phyloP scores from a whole-genome alignment of 2,888 invertebrate genomes.

The Urechis unicinctus region DNA sequence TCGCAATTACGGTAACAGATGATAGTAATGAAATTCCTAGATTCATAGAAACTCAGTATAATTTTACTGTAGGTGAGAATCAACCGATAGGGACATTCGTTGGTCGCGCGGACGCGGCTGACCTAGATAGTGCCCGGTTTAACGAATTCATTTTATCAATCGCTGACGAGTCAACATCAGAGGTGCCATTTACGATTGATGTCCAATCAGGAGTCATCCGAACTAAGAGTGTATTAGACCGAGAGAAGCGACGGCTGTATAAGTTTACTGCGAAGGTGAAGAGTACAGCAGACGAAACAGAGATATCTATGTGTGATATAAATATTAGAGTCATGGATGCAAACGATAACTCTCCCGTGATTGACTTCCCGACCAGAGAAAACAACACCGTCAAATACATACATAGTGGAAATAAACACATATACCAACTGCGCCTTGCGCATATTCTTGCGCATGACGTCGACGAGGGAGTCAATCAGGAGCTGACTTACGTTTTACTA shows the following conservation, averaged over 20 bases:
- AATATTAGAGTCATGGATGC: background rate
- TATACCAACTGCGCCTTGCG: background rate
- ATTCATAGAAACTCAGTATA: slow-evolving; percentile 8
- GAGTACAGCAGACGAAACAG: background rate
- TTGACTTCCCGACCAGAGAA: background rate
- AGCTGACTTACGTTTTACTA: background rate
- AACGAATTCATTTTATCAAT: slow-evolving; percentile 12
- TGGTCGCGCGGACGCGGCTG: slow-evolving; percentile 10
- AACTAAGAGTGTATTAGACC: slow-evolving; percentile 7
- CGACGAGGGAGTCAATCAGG: background rate
- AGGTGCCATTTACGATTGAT: slow-evolving; percentile 7
- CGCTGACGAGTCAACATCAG: background rate
- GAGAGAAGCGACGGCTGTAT: slow-evolving; percentile 1
- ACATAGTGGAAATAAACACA: too few relatives aligned
- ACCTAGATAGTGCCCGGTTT: slow-evolving; percentile 8
- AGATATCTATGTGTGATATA: background rate
- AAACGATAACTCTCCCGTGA: slow-evolving; percentile 1
- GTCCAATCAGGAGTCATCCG: slow-evolving; percentile 7
- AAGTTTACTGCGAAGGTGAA: background rate
- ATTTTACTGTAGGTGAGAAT: slow-evolving; percentile 11
- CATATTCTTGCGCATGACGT: background rate
- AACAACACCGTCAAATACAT: background rate
- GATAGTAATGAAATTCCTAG: slow-evolving; percentile 13
- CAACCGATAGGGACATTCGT: slow-evolving; percentile 1
- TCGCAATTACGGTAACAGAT: slow-evolving; percentile 29